A percentile compares a stretch with the other conserved stretches of the same genome.
Conservation (phyloP, 2,888 invertebrate genomes). For the Ganaspis brasiliensis region DNA sequence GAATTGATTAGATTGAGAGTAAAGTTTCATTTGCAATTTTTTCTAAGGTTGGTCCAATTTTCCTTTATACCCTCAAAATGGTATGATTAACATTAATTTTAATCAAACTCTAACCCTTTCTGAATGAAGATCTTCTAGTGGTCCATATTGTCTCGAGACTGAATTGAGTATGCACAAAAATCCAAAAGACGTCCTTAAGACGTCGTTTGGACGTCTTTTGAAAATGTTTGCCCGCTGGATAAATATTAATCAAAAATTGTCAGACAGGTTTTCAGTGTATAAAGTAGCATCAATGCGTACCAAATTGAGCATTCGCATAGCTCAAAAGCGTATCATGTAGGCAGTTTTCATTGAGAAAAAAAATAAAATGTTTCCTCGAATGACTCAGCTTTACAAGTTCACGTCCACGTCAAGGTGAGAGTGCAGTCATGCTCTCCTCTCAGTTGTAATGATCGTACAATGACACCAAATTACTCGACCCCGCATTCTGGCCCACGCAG, state of each 20-base stretch:
- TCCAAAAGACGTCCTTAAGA: too few species aligned
- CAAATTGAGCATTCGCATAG: constrained; percentile 34
- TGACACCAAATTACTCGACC: constrained; percentile 60
- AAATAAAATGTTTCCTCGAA: constrained; percentile 46
- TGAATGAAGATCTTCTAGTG: too few species aligned
- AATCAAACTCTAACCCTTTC: too few species aligned
- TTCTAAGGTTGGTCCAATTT: too few species aligned
- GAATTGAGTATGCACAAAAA: too few species aligned
- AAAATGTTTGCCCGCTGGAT: too few species aligned
- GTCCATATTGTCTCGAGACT: too few species aligned
- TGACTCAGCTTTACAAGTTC: constrained; percentile 61
- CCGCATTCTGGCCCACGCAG: constrained; percentile 48
- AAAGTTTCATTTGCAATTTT: too few species aligned
- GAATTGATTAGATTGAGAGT: too few species aligned
- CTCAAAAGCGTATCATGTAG: constrained; percentile 32
- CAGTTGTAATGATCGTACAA: constrained; percentile 53
- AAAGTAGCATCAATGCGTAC: constrained; percentile 28
- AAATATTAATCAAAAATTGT: constrained; percentile 19
- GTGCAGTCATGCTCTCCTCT: constrained; percentile 50
- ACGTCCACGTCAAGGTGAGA: constrained; percentile 39
- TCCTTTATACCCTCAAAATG: too few species aligned
- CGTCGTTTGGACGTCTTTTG: too few species aligned
- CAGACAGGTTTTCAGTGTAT: neutral
- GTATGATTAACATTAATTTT: too few species aligned
- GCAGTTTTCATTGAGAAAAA: constrained; percentile 31